Percentiles rank a stretch among this genome's conserved stretches.
phyloP scores from a whole-genome alignment of 2,888 invertebrate species.

The Enchytraeus crypticus region DNA sequence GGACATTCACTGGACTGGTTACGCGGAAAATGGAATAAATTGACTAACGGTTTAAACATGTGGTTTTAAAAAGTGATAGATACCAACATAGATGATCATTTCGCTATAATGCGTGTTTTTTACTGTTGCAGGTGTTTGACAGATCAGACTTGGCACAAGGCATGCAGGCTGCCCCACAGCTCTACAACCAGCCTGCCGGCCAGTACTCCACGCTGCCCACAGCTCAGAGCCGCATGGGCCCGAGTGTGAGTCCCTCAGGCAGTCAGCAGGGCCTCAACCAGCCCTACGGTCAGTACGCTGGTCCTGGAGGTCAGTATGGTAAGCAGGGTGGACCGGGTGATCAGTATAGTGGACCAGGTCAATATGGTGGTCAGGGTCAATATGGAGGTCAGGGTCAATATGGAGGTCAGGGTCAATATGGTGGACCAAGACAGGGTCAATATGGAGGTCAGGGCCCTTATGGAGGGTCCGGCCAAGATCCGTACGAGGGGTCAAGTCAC shows the following conservation, averaged over 20 bases:
- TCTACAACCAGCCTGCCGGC: constrained; percentile 18
- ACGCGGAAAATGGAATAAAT: too few species aligned
- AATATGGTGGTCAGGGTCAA: constrained; percentile 1
- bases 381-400: neutral
- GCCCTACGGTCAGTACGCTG: neutral
- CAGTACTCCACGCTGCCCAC: constrained; percentile 19
- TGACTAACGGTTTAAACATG: too few species aligned
- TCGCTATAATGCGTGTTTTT: too few species aligned
- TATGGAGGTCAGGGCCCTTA: too few species aligned
- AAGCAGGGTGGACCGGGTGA: neutral
- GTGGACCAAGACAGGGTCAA: neutral
- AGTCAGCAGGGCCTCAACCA: neutral
- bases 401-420: neutral
- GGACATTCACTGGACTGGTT: too few species aligned
- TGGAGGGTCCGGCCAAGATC: neutral
- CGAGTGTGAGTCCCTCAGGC: neutral
- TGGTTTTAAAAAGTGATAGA: too few species aligned
- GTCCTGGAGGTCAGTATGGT: neutral
- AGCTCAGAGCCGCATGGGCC: constrained; percentile 6
- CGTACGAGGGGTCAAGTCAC: neutral
- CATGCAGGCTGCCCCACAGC: constrained; percentile 20
- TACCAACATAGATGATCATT: too few species aligned
- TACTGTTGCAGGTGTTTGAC: constrained; percentile 27
- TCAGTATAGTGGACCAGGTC: neutral
- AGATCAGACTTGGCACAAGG: constrained; percentile 21